A percentile compares a stretch with the other conserved stretches of the same genome.
Evolutionary conservation across 2,797 vertebrate genomes (phyloP).

Genomic region (Triplophysa yarkandensis): DNA sequence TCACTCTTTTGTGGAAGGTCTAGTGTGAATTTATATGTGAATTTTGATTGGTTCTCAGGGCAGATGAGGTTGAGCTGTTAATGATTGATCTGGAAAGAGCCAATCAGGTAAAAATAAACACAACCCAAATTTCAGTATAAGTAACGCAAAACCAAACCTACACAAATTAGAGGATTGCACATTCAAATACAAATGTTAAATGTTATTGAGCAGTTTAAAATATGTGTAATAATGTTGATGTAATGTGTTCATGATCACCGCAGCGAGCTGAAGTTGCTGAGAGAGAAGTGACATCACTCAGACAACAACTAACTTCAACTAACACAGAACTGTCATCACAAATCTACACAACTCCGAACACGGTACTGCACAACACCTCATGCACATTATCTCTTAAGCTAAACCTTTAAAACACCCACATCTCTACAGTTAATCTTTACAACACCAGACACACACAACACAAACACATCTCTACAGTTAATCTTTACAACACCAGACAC

Average conservation of each 20-base stretch:
- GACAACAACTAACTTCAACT: conserved; percentile 89
- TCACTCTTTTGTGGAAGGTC: no score
- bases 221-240: background rate
- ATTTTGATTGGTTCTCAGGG: conserved; percentile 75
- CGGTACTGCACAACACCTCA: conserved; percentile 69
- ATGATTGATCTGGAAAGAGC: conserved; percentile 99
- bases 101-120: conserved; percentile 97
- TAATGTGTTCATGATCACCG: conserved; percentile 25
- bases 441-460: no score
- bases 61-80: conserved; percentile 98
- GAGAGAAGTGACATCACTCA: conserved; percentile 89
- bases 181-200: background rate
- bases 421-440: no score
- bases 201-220: background rate
- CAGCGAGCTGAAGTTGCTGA: conserved; percentile 96
- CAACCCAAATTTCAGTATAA: no score
- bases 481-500: no score
- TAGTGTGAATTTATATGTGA: conserved; percentile 56
- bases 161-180: no score
- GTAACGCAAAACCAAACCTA: no score
- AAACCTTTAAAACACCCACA: no score
- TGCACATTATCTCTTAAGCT: no score
- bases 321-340: conserved; percentile 80
- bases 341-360: conserved; percentile 82
- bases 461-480: no score